Base-by-base conservation (phyloP, 53 echinoderm and acorn worm genomes). In the Apostichopus leukothele region DNA sequence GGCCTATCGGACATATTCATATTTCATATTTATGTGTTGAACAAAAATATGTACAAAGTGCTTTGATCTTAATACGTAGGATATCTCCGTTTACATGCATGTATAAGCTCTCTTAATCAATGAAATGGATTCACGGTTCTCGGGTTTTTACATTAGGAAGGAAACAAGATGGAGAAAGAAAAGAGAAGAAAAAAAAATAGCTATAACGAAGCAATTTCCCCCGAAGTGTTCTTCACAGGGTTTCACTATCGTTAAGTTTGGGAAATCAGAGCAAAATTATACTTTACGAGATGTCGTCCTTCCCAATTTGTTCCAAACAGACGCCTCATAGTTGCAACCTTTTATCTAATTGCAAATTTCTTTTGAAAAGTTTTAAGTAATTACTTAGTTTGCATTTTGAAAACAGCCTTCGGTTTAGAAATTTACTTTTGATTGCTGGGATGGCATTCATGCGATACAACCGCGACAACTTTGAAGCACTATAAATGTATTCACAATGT, bases 331-430 rank as follows among this genome's bases (percentile, higher is more conserved):
- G 52, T 53, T 18, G 51, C 51, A 79, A 53, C 79, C 79, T 79
- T 79, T 79, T 79, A 79, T 52, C 79, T 79, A 79, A 79, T 79
- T 79, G 79, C 79, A 19, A 27, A 51, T 53, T 39, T 79, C 53
- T 79, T 75, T 79, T 11, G 79, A 53, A 79, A 19, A 53, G 63
- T 75, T 9, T 39, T 79, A 79, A 79, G 79, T 79, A 79, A 79
- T 79, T 79, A 79, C 79, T 79, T 79, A 52, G 79, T 63, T 63
- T 63, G 63, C 63, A 63, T 63, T 63, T 63, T 63, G 63, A 16
- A 11, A 63, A 63, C 11, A 63, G 63, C 63, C 63, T 63, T 63
- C 63, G 63, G 63, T 63, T 63, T 63, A 13, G 11, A 63, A 16
- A 63, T 63, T 63, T 63, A 16, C 63, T 63, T 63, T 63, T 16